These are phyloP conservation scores for Abramis brama DNA, from an alignment of 2,113 vertebrate genomes.

Conservation along the genomic window DNA sequence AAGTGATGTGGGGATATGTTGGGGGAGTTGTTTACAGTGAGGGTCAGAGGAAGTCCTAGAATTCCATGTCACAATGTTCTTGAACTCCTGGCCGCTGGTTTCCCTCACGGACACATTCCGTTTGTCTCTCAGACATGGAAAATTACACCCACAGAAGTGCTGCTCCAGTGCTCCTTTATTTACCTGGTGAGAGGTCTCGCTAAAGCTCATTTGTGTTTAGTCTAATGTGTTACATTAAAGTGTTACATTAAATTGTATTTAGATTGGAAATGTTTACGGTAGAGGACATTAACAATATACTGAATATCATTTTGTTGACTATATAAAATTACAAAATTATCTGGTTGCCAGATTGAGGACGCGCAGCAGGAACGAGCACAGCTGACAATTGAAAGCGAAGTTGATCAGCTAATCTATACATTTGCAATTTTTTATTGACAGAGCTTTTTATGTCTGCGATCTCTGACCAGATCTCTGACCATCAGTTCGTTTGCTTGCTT, in stretches of 20 bases:
- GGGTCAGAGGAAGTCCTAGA: conserved; percentile 50
- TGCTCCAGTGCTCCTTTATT: neutral
- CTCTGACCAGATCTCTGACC: no score
- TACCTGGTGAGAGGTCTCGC: neutral
- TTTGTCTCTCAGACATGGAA: conserved; percentile 6
- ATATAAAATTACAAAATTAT: neutral
- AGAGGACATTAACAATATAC: neutral
- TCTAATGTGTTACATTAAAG: neutral
- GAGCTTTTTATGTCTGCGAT: no score
- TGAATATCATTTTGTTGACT: neutral
- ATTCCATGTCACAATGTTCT: conserved; percentile 58
- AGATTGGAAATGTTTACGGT: neutral
- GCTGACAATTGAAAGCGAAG: no score
- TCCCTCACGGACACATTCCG: conserved; percentile 49
- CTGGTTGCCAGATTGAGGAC: no score
- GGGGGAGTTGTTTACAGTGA: conserved; percentile 43
- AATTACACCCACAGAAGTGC: neutral
- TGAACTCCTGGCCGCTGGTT: conserved; percentile 45
- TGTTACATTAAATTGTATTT: neutral
- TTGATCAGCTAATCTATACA: no score
- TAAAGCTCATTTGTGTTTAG: neutral
- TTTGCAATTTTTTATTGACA: no score
- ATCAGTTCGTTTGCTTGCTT: no score
- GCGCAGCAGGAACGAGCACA: no score
- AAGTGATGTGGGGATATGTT: conserved; percentile 1